Base-by-base conservation (phyloP, 23 tunicate genomes). In the Trididemnum nubilum region DNA sequence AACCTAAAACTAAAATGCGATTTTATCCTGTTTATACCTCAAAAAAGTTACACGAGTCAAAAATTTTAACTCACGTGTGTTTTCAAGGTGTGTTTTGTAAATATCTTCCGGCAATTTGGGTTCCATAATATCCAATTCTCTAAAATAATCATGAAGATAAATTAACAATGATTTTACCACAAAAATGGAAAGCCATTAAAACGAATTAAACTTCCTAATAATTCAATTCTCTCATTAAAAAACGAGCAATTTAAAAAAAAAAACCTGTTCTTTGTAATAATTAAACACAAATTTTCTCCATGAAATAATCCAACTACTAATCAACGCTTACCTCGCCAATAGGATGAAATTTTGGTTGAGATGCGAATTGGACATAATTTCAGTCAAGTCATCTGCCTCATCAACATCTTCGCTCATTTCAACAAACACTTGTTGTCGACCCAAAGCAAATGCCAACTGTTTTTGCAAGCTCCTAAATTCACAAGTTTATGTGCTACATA, bases 41-140 rank as follows among this genome's bases (percentile, higher is more conserved):
- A n/a, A n/a, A n/a, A n/a, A n/a, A n/a, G n/a, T n/a, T n/a, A n/a
- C n/a, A n/a, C n/a, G n/a, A n/a, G n/a, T n/a, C n/a, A n/a, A n/a
- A n/a, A n/a, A n/a, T n/a, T 44, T 44, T 44, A 38, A 40, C 97
- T 87, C 71, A 88, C 94, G 79, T 65, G 52, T 81, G 50, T 94
- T 94, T 65, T 94, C 98, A 23, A 94, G 76, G 33, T 94, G 94
- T 21, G 98, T 88, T 54, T 94, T 94, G 80, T 94, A 94, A 58
- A 94, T 94, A 57, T 94, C 98, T 36, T 94, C 98, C 7, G 98
- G 98, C 26, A 66, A 67, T 69, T 94, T 94, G 0, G 98, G 84
- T 49, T 94, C 98, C 84, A 88, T 84, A 57, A 94, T 94, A 71
- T 94, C 98, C 63, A 94, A 80, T 81, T 94, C 98, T 75, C 98